Base-by-base conservation (phyloP, 2,797 vertebrate genomes). In the Sorex maritimensis region DNA sequence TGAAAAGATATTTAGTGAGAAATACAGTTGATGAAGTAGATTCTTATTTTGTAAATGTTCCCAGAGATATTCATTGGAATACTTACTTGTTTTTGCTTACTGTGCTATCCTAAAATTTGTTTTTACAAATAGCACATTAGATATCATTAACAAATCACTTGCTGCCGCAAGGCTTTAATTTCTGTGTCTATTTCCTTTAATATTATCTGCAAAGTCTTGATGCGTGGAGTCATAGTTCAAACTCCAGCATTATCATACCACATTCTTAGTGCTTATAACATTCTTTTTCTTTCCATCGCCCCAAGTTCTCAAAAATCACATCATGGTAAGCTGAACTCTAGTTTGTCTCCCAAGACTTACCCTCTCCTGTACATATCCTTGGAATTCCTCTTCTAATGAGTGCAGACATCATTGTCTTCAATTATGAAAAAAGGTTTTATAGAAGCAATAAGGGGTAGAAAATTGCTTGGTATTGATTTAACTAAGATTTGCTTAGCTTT, bases 101-200 rank as follows among this genome's bases (percentile, higher is more conserved):
- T 5, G 19, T 4, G 1, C 6, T 3, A 71, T 83, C 10, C 46
- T 71, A 26, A 67, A 87, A 49, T 19, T 38, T 69, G 7, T 78
- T 72, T 74, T 67, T 73, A 61, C 4, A 91, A 89, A 69, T 7
- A 58, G 6, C 24, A 75, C 3, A 46, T 28, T 82, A 92, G n/a
- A 30, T 26, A 74, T 55, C 75, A 21, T 38, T 14, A 86, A 63
- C 1, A 84, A 41, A 68, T 78, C n/a, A 52, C 6, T 34, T 88
- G 6, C 11, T 46, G 19, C 0, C 0, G 55, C 4, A 61, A 52
- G 2, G 14, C 0, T 73, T 2, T 69, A 28, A 41, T 65, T 81
- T 77, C 38, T 73, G 3, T 78, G 13, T 82, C 63, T 46, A 77
- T 74, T 81, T 88, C 17, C 46, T 63, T 55, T 23, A 90, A 82